Evolutionary conservation across 2,797 vertebrate species (phyloP), one percentile per base, ranked within the genome.

Genomic region (Apogon hyalosoma): DNA sequence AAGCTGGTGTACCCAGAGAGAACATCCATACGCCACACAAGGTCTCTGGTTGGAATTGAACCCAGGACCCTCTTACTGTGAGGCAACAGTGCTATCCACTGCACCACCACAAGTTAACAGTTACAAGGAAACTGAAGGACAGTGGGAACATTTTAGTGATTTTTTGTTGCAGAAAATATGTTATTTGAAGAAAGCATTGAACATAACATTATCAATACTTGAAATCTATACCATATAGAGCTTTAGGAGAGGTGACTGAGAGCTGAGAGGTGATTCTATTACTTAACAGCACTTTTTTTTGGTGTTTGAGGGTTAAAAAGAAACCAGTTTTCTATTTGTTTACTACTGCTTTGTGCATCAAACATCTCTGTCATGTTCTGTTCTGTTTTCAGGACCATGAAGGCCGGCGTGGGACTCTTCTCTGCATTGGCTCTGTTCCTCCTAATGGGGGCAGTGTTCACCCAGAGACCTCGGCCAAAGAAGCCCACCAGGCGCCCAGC

Each of bases 341-440:
- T 14, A 24, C 7, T 54, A 3, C 13, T 18, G 11, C 16, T 21
- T 28, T 24, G 11, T 14, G 5, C 21, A 13, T 47, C 7, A 55
- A 4, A 14, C n/a, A 0, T 6, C 18, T 38, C 6, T 52, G 75
- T 58, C 0, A 1, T 60, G 2, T 3, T 63, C 46, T 53, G 3
- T 28, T 28, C 24, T 28, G 24, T 3, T 67, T 69, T 49, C 42
- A 92, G 92, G 93, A 97, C 91, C 87, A 98, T 98, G 97, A 98
- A 90, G 96, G 90, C 88, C 70, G 82, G 90, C 80, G 82, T 92
- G 73, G 90, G 92, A 79, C 92, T 95, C 85, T 87, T 94, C 78
- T 93, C 94, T 81, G 89, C 79, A 69, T 92, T 96, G 7, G 91
- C 95, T 47, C 83, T 94, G 76, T 92, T 97, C 62, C 92, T 96